phyloP scores from a whole-genome alignment of 2,797 vertebrate species.

The Aldrovandia affinis region DNA sequence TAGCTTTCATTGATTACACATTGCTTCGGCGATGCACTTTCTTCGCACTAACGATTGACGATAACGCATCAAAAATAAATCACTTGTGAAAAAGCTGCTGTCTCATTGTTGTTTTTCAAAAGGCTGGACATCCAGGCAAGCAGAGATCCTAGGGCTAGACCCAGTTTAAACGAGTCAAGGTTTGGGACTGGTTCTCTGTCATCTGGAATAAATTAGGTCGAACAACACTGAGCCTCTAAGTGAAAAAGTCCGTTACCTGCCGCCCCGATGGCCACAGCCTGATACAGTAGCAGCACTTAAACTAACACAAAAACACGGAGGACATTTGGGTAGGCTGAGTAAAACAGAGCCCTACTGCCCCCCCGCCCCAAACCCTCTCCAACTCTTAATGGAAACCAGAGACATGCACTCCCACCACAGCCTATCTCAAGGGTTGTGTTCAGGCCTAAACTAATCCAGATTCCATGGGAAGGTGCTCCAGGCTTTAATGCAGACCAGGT shows the following conservation, averaged over 20 bases:
- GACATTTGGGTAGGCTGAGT: conserved; percentile 62
- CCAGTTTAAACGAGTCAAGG: conserved; percentile 66
- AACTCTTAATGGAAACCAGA: conserved; percentile 69
- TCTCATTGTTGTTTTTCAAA: neutral
- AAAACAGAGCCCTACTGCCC: conserved; percentile 6
- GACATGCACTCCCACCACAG: conserved; percentile 41
- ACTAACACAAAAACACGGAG: conserved; percentile 75
- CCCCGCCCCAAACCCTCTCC: conserved; percentile 38
- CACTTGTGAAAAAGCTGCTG: neutral
- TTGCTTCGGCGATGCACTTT: neutral
- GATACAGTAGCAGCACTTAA: conserved; percentile 79
- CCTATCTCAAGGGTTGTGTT: conserved; percentile 40
- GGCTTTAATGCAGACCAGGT: no score
- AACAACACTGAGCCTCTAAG: conserved; percentile 67
- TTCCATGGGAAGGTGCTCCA: conserved; percentile 28
- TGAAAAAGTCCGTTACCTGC: conserved; percentile 74
- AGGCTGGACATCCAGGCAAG: neutral
- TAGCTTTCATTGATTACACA: no score
- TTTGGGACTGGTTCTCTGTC: conserved; percentile 69
- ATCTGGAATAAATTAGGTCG: conserved; percentile 76
- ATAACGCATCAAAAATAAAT: neutral
- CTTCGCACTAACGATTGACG: neutral
- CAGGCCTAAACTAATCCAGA: conserved; percentile 48
- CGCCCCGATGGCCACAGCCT: conserved; percentile 71
- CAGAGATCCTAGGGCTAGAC: neutral